Evolutionary conservation across 2,113 vertebrate genomes (phyloP), one percentile per base, ranked within the genome.

Genomic region (Cathartes aura): DNA sequence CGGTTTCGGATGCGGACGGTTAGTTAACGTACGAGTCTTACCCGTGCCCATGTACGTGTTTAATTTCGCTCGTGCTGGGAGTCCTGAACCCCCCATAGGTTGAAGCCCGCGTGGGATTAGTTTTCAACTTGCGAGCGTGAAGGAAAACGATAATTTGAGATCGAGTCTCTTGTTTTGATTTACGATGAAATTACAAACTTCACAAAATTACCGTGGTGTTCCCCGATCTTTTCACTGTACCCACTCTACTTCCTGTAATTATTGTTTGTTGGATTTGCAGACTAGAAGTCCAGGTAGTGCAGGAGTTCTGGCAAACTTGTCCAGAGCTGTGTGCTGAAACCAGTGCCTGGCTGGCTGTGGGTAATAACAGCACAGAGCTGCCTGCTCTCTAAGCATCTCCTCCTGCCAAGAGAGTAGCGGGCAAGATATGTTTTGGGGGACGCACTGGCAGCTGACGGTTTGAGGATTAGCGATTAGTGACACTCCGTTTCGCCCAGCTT

Each of bases 401-500:
- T 84, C n/a, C 14, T 13, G 72, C 45, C 34, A 3, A 2, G 23
- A 6, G 43, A 10, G 55, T 1, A 4, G 34, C 26, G 24, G 5
- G 34, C 6, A 6, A 6, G 32, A 8, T 12, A 0, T 3, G 2
- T 9, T 53, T 22, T 29, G 32, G 20, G 75, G n/a, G 12, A 4
- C 2, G 4, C 18, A 0, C 7, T 59, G 82, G 12, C 9, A 17
- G 48, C 4, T 42, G 22, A 1, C 2, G 3, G 7, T n/a, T 17
- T 16, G 29, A 32, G 15, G 8, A 12, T 52, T 38, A 7, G 20
- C 1, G 7, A 2, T 43, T 27, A 11, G 26, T 8, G 32, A 15
- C 12, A 1, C 6, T 53, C 3, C 8, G 5, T n/a, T 73, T n/a
- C 21, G 3, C 18, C 76, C 23, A 3, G 16, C 32, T 30, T 43